Conservation (phyloP, 1,140 invertebrate genomes). For the Myzus persicae region DNA sequence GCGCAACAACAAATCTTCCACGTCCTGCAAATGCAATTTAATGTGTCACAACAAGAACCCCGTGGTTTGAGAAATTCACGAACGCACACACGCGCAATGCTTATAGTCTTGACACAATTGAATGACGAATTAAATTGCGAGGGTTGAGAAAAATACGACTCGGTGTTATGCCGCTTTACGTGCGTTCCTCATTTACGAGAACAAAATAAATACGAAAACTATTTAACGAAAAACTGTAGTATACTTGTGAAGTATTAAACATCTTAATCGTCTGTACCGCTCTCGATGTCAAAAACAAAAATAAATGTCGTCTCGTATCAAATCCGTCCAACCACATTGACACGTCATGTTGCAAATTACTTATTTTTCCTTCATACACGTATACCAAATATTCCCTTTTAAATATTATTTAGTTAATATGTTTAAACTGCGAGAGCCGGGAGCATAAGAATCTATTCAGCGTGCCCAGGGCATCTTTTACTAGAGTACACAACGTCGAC, state of each 20-base stretch:
- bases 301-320: too few relatives aligned
- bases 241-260: neutral
- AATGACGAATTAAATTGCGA: neutral
- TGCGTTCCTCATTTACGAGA: neutral
- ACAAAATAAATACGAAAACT: neutral
- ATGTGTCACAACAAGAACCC: neutral
- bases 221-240: too few relatives aligned
- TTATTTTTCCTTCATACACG: too few relatives aligned
- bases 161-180: neutral
- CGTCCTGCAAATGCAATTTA: constrained; percentile 19
- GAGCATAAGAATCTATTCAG: too few relatives aligned
- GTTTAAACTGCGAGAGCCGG: too few relatives aligned
- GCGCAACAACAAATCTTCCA: neutral
- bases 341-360: too few relatives aligned
- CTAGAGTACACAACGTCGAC: too few relatives aligned
- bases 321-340: too few relatives aligned
- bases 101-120: neutral
- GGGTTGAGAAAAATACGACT: neutral
- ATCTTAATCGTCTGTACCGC: neutral
- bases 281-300: too few relatives aligned
- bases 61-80: neutral
- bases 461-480: too few relatives aligned
- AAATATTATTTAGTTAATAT: too few relatives aligned
- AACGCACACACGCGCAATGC: neutral
- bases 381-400: too few relatives aligned